Evolutionary conservation across 2,113 vertebrate species (phyloP).

Genomic region (Plestiodon gilberti): DNA sequence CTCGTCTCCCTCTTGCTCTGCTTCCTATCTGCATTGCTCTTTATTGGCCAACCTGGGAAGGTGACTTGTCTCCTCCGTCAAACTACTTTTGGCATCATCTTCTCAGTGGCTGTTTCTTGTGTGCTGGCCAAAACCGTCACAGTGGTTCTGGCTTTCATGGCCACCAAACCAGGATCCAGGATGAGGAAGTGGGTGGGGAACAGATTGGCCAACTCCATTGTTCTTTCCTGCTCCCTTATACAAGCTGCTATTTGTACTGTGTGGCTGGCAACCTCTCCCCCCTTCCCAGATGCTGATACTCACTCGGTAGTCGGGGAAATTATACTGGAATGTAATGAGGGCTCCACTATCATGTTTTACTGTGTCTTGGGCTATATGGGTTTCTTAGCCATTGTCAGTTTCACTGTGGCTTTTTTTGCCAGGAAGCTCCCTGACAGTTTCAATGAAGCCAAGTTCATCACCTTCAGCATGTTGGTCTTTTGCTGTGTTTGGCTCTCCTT

Average conservation of each 20-base stretch:
- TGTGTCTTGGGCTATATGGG: no score
- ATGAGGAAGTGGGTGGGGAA: neutral
- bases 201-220: neutral
- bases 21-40: neutral
- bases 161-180: neutral
- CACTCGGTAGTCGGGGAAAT: neutral
- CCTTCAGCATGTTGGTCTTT: neutral
- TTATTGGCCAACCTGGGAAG: neutral
- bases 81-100: neutral
- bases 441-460: neutral
- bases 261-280: no score
- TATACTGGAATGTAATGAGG: neutral
- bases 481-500: no score
- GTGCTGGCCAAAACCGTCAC: neutral
- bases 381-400: no score
- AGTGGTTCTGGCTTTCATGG: neutral
- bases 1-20: neutral
- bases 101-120: neutral
- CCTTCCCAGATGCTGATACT: neutral
- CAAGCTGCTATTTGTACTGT: neutral
- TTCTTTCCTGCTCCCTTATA: neutral
- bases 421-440: neutral
- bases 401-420: no score
- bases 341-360: neutral
- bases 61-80: neutral